These are phyloP conservation scores for Hedya salicella DNA, from an alignment of 2,888 invertebrate species.

Conservation along the genomic window DNA sequence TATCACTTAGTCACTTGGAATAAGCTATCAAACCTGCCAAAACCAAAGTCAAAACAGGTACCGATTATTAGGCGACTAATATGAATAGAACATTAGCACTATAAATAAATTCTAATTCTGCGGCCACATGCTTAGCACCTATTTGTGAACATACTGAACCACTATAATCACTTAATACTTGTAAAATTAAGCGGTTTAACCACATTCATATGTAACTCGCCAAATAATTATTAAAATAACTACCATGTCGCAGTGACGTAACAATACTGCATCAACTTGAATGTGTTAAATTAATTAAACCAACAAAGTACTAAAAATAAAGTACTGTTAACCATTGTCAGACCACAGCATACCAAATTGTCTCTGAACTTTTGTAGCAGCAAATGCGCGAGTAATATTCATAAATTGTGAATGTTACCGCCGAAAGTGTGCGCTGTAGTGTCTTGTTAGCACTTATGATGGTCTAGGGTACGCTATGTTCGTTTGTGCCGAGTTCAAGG, in stretches of 20 bases:
- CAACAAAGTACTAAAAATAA: not conserved
- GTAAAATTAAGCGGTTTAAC: too few relatives aligned
- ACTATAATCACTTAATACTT: too few relatives aligned
- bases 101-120: too few relatives aligned
- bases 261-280: not conserved
- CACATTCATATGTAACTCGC: too few relatives aligned
- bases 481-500: constrained; percentile 65
- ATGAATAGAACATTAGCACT: too few relatives aligned
- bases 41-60: too few relatives aligned
- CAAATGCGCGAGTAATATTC: constrained; percentile 19
- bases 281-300: not conserved
- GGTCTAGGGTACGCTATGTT: constrained; percentile 27
- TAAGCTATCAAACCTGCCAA: too few relatives aligned
- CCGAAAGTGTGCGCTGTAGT: constrained; percentile 23
- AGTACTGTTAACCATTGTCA: not conserved
- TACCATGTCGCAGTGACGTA: not conserved
- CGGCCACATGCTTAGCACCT: too few relatives aligned
- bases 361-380: constrained; percentile 6
- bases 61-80: too few relatives aligned
- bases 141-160: too few relatives aligned
- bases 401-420: constrained; percentile 17
- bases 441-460: constrained; percentile 23
- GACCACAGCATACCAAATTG: not conserved
- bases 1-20: too few relatives aligned
- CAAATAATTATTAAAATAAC: too few relatives aligned